A percentile compares a stretch with the other conserved stretches of the same genome.
These are phyloP conservation scores for Plebejus argus DNA, from an alignment of 2,888 invertebrate species.

Conservation along the genomic window DNA sequence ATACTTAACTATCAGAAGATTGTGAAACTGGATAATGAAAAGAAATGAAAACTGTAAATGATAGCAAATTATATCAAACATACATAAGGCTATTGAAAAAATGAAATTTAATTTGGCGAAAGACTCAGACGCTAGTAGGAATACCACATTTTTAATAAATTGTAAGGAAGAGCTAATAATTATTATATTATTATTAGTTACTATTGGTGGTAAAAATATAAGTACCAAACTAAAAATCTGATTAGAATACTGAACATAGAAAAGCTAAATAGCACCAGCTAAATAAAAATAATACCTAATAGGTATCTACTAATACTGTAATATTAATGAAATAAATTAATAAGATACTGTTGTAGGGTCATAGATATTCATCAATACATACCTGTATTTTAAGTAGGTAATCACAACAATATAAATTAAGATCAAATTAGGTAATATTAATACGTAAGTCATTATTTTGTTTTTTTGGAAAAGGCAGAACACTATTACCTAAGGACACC, in stretches of 20 bases:
- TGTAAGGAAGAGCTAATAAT: neutral
- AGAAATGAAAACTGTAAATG: neutral
- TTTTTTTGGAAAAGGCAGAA: neutral
- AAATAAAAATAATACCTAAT: neutral
- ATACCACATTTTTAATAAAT: neutral
- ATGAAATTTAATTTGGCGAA: neutral
- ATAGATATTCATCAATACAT: neutral
- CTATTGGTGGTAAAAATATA: neutral
- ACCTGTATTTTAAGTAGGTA: neutral
- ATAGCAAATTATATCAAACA: neutral
- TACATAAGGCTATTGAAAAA: neutral
- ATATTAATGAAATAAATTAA: neutral
- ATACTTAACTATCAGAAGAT: neutral
- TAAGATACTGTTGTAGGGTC: neutral
- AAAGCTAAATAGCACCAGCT: neutral
- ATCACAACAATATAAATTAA: neutral
- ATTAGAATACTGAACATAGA: neutral
- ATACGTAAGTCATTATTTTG: neutral
- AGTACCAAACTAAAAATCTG: neutral
- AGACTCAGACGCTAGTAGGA: neutral
- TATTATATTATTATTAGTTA: neutral
- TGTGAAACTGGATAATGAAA: neutral
- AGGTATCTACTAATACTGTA: too few relatives aligned
- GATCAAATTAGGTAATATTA: too few relatives aligned
- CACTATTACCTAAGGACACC: too few relatives aligned